Evolutionary conservation across 2,113 vertebrate genomes (phyloP).

Genomic region (Microtus montanus): DNA sequence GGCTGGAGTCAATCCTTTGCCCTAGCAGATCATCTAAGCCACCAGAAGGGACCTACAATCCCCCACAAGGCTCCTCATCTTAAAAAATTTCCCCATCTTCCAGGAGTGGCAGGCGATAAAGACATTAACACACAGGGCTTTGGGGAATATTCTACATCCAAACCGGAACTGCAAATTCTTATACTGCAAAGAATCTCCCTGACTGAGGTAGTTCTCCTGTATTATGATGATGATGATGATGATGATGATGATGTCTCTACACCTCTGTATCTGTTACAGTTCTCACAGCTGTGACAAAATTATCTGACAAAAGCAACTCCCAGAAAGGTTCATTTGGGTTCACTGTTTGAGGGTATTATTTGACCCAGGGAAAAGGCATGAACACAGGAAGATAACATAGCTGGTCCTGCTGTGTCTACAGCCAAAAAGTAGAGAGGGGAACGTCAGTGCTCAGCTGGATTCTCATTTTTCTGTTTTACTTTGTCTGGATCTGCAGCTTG

Average conservation of each 20-base stretch:
- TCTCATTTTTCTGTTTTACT: not conserved
- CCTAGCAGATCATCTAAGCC: not conserved
- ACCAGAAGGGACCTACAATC: not conserved
- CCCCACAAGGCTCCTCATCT: too few relatives aligned
- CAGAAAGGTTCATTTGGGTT: not conserved
- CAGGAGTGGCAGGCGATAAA: not conserved
- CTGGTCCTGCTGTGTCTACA: not conserved
- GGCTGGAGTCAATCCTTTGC: not conserved
- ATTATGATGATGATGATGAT: too few relatives aligned
- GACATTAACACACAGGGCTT: not conserved
- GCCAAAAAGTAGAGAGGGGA: not conserved
- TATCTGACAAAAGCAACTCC: not conserved
- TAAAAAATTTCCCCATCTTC: not conserved
- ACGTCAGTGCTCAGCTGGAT: not conserved
- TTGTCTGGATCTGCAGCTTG: not conserved
- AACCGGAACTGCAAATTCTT: not conserved
- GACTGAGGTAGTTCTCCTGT: too few relatives aligned
- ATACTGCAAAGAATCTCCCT: not conserved
- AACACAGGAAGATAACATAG: not conserved
- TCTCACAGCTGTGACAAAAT: not conserved
- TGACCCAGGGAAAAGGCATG: not conserved
- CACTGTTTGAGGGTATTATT: not conserved
- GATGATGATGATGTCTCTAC: not conserved
- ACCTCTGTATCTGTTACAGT: not conserved
- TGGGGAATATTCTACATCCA: not conserved